phyloP scores from a whole-genome alignment of 2,888 invertebrate species.

The Dichetophora obliterata region DNA sequence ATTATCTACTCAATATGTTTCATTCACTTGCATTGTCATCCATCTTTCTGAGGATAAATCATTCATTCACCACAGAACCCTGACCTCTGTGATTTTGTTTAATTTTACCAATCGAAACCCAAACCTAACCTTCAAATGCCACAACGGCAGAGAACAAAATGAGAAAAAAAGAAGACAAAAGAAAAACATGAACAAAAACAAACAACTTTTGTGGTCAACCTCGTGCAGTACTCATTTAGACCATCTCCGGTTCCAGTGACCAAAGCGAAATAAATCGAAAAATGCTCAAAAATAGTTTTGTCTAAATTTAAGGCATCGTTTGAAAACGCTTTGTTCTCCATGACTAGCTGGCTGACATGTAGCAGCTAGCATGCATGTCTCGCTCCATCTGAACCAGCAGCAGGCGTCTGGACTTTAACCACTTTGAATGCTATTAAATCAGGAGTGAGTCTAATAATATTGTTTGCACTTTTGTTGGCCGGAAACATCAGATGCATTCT shows the following conservation, averaged over 20 bases:
- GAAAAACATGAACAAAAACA: neutral
- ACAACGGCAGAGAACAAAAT: neutral
- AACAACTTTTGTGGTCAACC: conserved; percentile 19
- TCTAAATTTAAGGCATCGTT: conserved; percentile 32
- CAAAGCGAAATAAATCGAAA: conserved; percentile 39
- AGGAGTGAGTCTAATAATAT: conserved; percentile 42
- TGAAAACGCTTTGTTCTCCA: neutral
- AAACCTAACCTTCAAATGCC: conserved; percentile 13
- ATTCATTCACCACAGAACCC: neutral
- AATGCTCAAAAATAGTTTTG: conserved; percentile 41
- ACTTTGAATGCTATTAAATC: neutral
- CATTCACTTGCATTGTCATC: neutral
- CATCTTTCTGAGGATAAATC: neutral
- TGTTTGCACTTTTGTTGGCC: conserved; percentile 50
- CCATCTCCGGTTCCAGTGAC: neutral
- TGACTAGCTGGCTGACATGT: neutral
- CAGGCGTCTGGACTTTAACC: neutral
- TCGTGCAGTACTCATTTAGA: neutral
- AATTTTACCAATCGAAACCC: neutral
- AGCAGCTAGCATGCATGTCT: neutral
- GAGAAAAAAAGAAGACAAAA: neutral
- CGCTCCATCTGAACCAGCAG: neutral
- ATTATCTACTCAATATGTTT: too few relatives aligned
- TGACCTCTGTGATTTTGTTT: conserved; percentile 16
- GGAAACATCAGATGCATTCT: conserved; percentile 51